Evolutionary conservation across 2,113 vertebrate genomes (phyloP).

Genomic region (Telmatochromis sp.): DNA sequence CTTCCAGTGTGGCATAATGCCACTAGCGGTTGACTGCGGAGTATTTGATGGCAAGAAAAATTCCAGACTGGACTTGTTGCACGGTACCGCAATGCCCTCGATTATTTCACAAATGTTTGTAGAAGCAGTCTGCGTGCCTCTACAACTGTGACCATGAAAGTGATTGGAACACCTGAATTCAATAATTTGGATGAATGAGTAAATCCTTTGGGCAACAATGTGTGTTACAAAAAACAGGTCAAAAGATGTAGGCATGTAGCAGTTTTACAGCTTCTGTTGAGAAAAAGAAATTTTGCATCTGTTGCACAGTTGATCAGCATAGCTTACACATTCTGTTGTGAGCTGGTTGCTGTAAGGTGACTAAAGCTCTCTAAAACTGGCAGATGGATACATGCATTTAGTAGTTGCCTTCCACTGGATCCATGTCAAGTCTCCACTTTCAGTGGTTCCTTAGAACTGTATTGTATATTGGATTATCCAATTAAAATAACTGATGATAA

Average conservation of each 20-base stretch:
- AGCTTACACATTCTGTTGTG: neutral
- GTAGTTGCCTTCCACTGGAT: neutral
- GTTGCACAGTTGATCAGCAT: neutral
- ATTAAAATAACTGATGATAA: constrained; percentile 11
- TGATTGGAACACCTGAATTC: neutral
- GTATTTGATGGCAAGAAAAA: neutral
- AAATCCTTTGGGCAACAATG: neutral
- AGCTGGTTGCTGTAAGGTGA: neutral
- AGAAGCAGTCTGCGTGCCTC: neutral
- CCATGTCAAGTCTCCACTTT: neutral
- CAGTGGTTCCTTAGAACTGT: neutral
- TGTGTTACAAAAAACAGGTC: neutral
- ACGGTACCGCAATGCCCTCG: fast-evolving
- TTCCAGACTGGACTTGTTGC: neutral
- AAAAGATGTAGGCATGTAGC: neutral
- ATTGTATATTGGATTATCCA: neutral
- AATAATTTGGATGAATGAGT: neutral
- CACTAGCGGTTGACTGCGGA: neutral
- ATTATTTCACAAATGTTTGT: neutral
- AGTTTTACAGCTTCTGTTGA: neutral
- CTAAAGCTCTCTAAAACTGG: neutral
- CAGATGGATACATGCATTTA: neutral
- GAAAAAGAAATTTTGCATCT: fast-evolving
- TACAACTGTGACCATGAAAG: neutral
- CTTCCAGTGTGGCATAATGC: neutral